phyloP scores from a whole-genome alignment of 2,113 vertebrate species.

The Puntigrus tetrazona region DNA sequence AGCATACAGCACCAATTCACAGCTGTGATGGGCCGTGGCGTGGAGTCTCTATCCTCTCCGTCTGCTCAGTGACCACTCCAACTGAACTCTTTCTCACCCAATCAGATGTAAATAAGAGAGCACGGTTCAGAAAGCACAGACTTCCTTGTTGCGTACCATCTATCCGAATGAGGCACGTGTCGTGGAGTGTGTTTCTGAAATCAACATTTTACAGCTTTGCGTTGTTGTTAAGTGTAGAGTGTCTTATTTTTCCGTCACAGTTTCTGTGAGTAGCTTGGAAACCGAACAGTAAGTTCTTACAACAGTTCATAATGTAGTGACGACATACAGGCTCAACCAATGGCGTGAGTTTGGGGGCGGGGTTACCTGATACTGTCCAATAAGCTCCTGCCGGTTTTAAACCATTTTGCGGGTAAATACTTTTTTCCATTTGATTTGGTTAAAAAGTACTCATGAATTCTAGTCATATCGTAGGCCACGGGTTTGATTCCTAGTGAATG shows the following conservation, averaged over 20 bases:
- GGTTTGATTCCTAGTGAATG: background rate
- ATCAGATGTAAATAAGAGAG: background rate
- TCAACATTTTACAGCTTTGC: background rate
- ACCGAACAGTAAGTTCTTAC: background rate
- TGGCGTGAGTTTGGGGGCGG: background rate
- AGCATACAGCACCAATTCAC: slow-evolving; percentile 10
- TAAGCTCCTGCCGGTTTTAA: background rate
- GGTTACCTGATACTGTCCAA: background rate
- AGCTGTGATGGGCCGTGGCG: slow-evolving; percentile 21
- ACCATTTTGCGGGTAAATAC: background rate
- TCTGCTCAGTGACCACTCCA: slow-evolving; percentile 20
- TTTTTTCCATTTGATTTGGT: background rate
- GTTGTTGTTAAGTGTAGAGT: background rate
- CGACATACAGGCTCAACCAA: background rate
- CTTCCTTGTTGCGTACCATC: background rate
- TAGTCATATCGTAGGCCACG: background rate
- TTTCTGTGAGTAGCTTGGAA: background rate
- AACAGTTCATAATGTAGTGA: no score
- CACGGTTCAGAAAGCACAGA: slow-evolving; percentile 5
- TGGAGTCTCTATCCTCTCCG: background rate
- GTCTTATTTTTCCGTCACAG: background rate
- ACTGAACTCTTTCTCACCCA: background rate
- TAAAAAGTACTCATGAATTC: background rate
- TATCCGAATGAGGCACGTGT: background rate
- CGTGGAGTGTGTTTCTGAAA: background rate